Evolutionary conservation across 2,797 vertebrate genomes (phyloP), one percentile per base, ranked within the genome.

Genomic region (Manis crassicaudata): DNA sequence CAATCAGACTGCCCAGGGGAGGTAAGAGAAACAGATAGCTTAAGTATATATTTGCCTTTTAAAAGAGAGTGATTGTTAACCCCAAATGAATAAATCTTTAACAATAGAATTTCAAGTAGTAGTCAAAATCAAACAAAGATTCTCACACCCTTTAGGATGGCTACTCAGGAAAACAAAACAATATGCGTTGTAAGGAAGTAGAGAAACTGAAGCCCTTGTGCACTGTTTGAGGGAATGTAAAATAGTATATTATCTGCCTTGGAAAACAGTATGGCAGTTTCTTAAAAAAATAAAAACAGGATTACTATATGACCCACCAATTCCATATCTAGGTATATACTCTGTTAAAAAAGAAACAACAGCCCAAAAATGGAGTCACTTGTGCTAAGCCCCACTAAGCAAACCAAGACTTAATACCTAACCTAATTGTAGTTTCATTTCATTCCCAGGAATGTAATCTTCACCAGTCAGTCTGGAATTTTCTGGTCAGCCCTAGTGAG

Each of bases 51-150:
- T 97, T 95, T 92, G 43, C 86, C 67, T 96, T 79, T 94, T 92
- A 94, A 96, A 93, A 92, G 82, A 84, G 13, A 46, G 32, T 52
- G n/a, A 25, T 82, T 37, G 56, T 93, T 89, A 95, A 86, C 43
- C 4, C 40, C 80, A 91, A 83, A 88, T 75, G 72, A 96, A 92
- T 92, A 94, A 87, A 88, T 90, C 80, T 95, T 92, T 94, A 83
- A 88, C 95, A 95, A 80, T 12, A 65, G 92, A 75, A 80, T 97
- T 62, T 94, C 21, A 94, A 93, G n/a, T 77, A 40, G 62, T 46
- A 43, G 70, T 67, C 17, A 50, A 83, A 94, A 60, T 77, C 46
- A 86, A 83, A 93, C 77, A 88, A 95, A 91, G 54, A 90, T n/a
- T 77, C 62, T 67, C 63, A 79, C 27, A 82, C 27, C 68, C 83